These are phyloP conservation scores for Oryzias dopingdopingensis DNA, from an alignment of 2,797 vertebrate species.

Conservation along the genomic window DNA sequence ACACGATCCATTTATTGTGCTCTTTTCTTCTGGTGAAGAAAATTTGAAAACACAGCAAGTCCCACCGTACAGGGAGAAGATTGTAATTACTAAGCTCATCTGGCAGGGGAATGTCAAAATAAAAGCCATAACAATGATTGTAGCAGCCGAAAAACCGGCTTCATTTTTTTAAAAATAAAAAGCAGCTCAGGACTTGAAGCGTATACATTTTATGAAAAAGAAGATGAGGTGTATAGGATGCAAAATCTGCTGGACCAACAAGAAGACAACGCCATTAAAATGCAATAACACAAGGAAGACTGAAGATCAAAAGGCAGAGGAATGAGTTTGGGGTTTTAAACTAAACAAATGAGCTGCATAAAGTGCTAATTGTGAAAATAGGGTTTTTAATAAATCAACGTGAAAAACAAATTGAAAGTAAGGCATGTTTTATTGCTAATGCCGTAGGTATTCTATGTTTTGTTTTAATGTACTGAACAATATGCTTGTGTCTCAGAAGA, in stretches of 20 bases:
- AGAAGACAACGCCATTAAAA: too few relatives aligned
- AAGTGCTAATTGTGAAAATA: too few relatives aligned
- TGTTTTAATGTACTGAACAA: slow-evolving; percentile 12
- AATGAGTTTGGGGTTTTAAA: too few relatives aligned
- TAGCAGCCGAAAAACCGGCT: slow-evolving; percentile 66
- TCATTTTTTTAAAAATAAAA: slow-evolving; percentile 64
- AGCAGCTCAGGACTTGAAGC: slow-evolving; percentile 72
- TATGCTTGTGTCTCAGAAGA: slow-evolving; percentile 28
- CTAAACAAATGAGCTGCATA: too few relatives aligned
- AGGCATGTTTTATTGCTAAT: slow-evolving; percentile 8
- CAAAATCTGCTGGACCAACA: too few relatives aligned
- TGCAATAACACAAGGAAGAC: too few relatives aligned
- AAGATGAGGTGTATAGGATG: too few relatives aligned
- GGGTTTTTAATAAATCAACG: slow-evolving; percentile 13
- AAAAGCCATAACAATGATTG: slow-evolving; percentile 23
- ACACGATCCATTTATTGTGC: slow-evolving; percentile 81
- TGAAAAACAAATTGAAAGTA: slow-evolving; percentile 19
- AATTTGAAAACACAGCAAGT: slow-evolving; percentile 55
- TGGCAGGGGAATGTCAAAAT: too few relatives aligned
- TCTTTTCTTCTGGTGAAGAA: slow-evolving; percentile 71
- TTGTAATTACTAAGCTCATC: slow-evolving; percentile 24
- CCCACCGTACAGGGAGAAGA: slow-evolving; percentile 80
- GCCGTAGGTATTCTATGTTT: neutral
- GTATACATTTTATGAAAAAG: slow-evolving; percentile 4
- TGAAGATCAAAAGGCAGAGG: too few relatives aligned